Conservation (phyloP, 2,888 invertebrate genomes). For the Corythucha ciliata region DNA sequence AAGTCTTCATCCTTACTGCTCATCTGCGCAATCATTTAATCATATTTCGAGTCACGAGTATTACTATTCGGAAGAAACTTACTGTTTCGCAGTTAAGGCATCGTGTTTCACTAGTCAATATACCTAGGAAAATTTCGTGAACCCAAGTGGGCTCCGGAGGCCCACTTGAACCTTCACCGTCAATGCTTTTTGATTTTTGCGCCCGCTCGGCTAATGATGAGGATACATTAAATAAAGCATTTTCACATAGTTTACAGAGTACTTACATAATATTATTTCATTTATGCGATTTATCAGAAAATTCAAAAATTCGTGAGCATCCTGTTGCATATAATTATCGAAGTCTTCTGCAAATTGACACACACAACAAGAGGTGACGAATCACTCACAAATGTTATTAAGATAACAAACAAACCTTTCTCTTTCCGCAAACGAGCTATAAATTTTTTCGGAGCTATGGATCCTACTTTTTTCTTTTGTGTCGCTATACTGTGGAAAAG, state of each 20-base stretch:
- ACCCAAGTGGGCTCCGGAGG: constrained; percentile 93
- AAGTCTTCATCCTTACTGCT: constrained; percentile 99
- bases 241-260: not conserved
- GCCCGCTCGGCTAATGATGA: constrained; percentile 58
- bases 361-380: not conserved
- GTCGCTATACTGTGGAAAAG: constrained; percentile 98
- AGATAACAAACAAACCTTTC: constrained; percentile 58
- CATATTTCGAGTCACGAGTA: not conserved
- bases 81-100: constrained; percentile 99
- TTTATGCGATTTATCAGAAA: constrained; percentile 98
- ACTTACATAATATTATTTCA: constrained; percentile 88
- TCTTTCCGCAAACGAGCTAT: constrained; percentile 96
- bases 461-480: constrained; percentile 99
- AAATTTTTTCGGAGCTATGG: constrained; percentile 99
- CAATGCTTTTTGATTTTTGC: constrained; percentile 50
- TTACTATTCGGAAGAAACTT: constrained; percentile 34
- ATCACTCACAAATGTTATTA: not conserved
- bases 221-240: constrained; percentile 5
- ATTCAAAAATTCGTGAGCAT: constrained; percentile 99
- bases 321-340: constrained; percentile 99
- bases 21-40: constrained; percentile 42
- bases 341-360: constrained; percentile 73
- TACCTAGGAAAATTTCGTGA: constrained; percentile 99
- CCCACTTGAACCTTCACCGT: constrained; percentile 53
- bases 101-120: constrained; percentile 95